These are phyloP conservation scores for Neomonachus schauinslandi DNA, from an alignment of 2,113 vertebrate species.

Conservation along the genomic window DNA sequence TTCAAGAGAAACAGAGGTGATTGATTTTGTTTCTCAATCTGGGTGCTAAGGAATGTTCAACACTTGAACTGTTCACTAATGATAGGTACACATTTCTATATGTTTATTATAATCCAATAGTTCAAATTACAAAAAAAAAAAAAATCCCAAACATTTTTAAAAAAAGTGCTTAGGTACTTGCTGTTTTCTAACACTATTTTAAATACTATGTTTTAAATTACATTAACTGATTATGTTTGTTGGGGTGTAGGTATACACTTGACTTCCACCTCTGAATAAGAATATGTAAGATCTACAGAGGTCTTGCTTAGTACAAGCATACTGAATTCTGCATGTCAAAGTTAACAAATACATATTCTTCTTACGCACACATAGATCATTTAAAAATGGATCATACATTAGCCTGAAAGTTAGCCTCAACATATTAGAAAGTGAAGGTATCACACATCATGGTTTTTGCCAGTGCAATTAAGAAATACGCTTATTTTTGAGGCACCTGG, in stretches of 20 bases:
- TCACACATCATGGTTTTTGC: background rate
- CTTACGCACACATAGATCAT: background rate
- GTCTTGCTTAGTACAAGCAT: background rate
- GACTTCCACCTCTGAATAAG: background rate
- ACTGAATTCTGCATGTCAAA: background rate
- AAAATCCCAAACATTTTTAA: background rate
- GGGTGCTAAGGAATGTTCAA: background rate
- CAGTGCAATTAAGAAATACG: background rate
- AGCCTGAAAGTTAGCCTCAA: background rate
- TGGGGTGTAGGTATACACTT: background rate
- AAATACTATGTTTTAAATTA: background rate
- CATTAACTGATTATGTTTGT: background rate
- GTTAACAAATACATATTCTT: background rate
- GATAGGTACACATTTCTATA: background rate
- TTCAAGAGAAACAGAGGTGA: background rate
- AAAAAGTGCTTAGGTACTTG: background rate
- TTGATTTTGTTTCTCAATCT: background rate
- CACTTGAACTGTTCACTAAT: background rate
- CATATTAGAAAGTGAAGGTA: background rate
- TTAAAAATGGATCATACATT: background rate
- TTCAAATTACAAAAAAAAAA: background rate
- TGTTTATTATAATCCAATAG: background rate
- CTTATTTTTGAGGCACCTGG: background rate
- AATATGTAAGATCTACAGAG: background rate
- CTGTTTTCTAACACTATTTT: background rate